Evolutionary conservation across 2,888 invertebrate species (phyloP), one percentile per base, ranked within the genome.

Genomic region (Euproctis similis): DNA sequence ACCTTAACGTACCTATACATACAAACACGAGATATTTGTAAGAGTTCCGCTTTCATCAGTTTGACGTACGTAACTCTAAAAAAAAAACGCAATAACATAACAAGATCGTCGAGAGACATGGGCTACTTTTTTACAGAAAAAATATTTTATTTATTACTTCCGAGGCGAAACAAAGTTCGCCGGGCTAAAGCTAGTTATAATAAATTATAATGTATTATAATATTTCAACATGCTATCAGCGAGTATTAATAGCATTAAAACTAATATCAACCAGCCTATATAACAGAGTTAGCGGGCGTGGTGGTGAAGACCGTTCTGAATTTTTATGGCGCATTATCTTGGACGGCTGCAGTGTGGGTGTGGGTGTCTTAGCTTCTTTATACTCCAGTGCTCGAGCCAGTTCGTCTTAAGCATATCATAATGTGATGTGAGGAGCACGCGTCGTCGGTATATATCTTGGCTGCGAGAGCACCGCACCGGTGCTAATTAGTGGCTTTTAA

Each of bases 291-390:
- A 58, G 49, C 61, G 62, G 56, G 62, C 56, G n/a, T n/a, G n/a
- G n/a, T n/a, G n/a, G n/a, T n/a, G 14, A 14, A 6, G 57, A 58
- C 53, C 55, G 59, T 61, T 61, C 53, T 71, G 74, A 69, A 73
- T 74, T 70, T 72, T 66, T 72, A 72, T 70, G 62, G 66, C 60
- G 59, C 53, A 70, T 71, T 72, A 72, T 59, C 63, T 59, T 60
- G 41, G 56, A 54, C 42, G 53, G 49, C 47, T 57, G 60, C 50
- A 49, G 53, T n/a, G 36, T 40, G 46, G 53, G n/a, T n/a, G n/a
- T n/a, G n/a, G n/a, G n/a, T n/a, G n/a, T n/a, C n/a, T n/a, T n/a
- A n/a, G n/a, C 34, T 56, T 59, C 51, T 53, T 53, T 53, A 59
- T 59, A 64, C 52, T 58, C n/a, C n/a, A n/a, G n/a, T 53, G 48